Evolutionary conservation across 2,888 invertebrate species (phyloP).

Genomic region (Mesorhabditis spiculigera): DNA sequence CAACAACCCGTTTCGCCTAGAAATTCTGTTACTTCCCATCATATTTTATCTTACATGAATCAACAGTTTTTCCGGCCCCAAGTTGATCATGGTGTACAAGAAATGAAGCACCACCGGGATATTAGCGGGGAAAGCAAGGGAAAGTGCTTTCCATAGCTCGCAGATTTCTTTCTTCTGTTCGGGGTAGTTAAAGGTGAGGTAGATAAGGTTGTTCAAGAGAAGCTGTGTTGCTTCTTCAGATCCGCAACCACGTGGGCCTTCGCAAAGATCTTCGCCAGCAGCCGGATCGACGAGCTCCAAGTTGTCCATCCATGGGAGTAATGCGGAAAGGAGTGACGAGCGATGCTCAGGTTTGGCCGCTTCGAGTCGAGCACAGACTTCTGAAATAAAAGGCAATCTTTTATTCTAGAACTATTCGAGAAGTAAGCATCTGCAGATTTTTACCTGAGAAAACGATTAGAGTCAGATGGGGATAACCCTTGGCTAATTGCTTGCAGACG

Average conservation of each 20-base stretch:
- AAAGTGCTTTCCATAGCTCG: slow-evolving; percentile 90
- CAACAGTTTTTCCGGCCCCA: slow-evolving; percentile 90
- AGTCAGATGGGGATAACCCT: slow-evolving; percentile 90
- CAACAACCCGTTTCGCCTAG: slow-evolving; percentile 88
- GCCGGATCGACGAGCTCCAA: slow-evolving; percentile 85
- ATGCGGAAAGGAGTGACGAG: slow-evolving; percentile 82
- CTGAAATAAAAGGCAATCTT: slow-evolving; percentile 64
- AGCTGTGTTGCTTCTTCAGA: slow-evolving; percentile 99
- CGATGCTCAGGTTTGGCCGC: slow-evolving; percentile 88
- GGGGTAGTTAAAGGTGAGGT: slow-evolving; percentile 86
- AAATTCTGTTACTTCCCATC: slow-evolving; percentile 23
- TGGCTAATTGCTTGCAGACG: slow-evolving; percentile 85
- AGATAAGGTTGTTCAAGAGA: slow-evolving; percentile 96
- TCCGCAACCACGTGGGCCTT: slow-evolving; percentile 75
- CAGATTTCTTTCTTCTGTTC: slow-evolving; percentile 84
- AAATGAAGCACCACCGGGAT: slow-evolving; percentile 92
- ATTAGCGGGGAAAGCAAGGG: slow-evolving; percentile 94
- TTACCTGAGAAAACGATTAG: slow-evolving; percentile 99
- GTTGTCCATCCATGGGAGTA: slow-evolving; percentile 95
- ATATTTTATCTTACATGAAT: slow-evolving; percentile 71
- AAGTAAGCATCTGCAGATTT: slow-evolving; percentile 31
- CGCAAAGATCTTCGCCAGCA: slow-evolving; percentile 38
- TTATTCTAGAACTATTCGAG: not conserved
- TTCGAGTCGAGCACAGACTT: slow-evolving; percentile 93
- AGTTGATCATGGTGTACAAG: slow-evolving; percentile 88